These are phyloP conservation scores for Ranitomeya imitator DNA, from an alignment of 2,113 vertebrate genomes.

Conservation along the genomic window DNA sequence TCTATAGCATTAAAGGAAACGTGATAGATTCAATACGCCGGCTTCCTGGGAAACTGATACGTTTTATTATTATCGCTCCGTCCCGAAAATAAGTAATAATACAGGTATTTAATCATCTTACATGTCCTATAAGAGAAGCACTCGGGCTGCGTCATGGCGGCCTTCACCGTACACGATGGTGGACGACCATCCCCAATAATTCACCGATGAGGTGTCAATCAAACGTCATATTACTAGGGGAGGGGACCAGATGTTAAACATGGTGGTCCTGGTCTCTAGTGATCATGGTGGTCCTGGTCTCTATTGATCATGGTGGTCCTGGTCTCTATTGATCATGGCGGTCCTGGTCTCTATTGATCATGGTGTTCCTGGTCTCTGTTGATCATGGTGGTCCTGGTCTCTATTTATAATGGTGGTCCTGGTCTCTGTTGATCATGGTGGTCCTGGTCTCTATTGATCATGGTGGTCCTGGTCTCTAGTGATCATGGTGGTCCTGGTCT, in stretches of 20 bases:
- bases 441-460: too few relatives aligned
- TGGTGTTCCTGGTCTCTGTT: too few relatives aligned
- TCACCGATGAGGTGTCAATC: not conserved
- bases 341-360: too few relatives aligned
- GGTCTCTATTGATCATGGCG: not conserved
- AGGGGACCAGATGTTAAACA: not conserved
- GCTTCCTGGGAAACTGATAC: not conserved
- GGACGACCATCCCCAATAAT: not conserved
- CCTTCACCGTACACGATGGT: not conserved
- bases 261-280: not conserved
- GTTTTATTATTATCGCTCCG: not conserved
- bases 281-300: too few relatives aligned
- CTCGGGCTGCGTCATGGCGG: not conserved
- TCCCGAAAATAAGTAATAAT: conserved; percentile 3
- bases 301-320: not conserved
- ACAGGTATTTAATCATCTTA: conserved; percentile 18
- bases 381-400: too few relatives aligned
- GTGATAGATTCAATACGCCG: conserved; percentile 19
- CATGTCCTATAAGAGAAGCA: not conserved
- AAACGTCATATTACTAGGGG: not conserved
- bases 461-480: too few relatives aligned
- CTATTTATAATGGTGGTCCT: too few relatives aligned
- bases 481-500: too few relatives aligned
- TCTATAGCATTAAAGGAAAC: conserved; percentile 41
- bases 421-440: too few relatives aligned